These are phyloP conservation scores for Aphrophora alni DNA, from an alignment of 2,888 invertebrate genomes.

Conservation along the genomic window DNA sequence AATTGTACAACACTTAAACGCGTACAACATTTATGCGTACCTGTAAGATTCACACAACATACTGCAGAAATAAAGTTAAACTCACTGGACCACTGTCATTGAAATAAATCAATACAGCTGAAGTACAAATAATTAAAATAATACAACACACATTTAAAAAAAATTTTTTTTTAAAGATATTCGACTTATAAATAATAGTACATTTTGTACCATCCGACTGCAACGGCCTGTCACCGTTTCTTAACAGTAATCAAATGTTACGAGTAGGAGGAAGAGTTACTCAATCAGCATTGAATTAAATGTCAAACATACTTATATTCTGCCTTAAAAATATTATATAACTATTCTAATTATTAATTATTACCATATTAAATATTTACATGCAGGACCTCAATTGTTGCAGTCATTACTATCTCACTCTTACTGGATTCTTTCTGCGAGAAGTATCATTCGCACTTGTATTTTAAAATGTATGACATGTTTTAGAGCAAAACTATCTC, in stretches of 20 bases:
- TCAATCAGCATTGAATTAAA: conserved; percentile 28
- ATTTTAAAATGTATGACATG: conserved; percentile 44
- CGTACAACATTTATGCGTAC: neutral
- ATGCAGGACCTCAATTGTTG: conserved; percentile 43
- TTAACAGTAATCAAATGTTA: conserved; percentile 14
- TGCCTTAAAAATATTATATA: conserved; percentile 25
- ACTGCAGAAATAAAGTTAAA: neutral
- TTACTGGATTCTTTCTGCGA: conserved; percentile 45
- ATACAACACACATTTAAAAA: neutral
- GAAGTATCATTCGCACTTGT: conserved; percentile 36
- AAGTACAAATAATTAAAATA: neutral
- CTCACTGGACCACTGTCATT: neutral
- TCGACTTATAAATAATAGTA: neutral
- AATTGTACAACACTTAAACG: too few species aligned
- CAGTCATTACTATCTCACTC: conserved; percentile 34
- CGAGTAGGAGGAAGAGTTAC: conserved; percentile 43
- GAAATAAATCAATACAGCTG: neutral
- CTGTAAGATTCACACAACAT: too few species aligned
- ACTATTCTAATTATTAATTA: conserved; percentile 41
- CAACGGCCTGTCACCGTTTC: conserved; percentile 18
- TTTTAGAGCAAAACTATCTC: conserved; percentile 13
- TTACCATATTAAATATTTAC: conserved; percentile 41
- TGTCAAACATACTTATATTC: conserved; percentile 28
- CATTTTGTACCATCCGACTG: too few species aligned
- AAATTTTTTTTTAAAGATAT: conserved; percentile 3